Evolutionary conservation across 2,113 vertebrate species (phyloP).

Genomic region (Eptesicus fuscus): DNA sequence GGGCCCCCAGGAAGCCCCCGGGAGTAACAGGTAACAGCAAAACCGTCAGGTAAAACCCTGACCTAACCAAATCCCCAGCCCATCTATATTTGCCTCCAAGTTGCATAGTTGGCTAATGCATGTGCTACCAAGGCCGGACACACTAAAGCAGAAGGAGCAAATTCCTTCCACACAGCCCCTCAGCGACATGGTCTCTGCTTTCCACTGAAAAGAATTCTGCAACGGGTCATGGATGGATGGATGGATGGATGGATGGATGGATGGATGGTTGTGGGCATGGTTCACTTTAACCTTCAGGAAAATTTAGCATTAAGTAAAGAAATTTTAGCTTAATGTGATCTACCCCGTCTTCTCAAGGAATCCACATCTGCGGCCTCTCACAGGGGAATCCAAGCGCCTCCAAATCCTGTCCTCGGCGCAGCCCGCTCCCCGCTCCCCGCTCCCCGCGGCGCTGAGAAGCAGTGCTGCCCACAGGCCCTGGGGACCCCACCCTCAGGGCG

Average conservation of each 20-base stretch:
- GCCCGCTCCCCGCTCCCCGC: neutral
- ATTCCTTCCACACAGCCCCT: neutral
- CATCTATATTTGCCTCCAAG: neutral
- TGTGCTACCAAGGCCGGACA: neutral
- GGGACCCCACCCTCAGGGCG: fast-evolving
- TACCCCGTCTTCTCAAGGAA: neutral
- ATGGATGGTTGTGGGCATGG: neutral
- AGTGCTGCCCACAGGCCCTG: fast-evolving
- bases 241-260: neutral
- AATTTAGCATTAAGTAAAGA: neutral
- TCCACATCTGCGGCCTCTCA: neutral
- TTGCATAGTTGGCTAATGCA: neutral
- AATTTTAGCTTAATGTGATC: neutral
- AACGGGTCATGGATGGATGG: neutral
- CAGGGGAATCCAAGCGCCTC: neutral
- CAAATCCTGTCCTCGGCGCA: neutral
- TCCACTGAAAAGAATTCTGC: neutral
- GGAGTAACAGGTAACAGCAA: neutral
- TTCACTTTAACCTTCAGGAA: neutral
- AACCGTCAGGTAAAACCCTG: neutral
- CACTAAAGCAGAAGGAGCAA: neutral
- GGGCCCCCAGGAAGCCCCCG: too few species aligned
- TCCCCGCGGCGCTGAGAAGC: neutral
- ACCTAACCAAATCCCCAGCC: neutral
- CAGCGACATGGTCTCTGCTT: neutral